Evolutionary conservation across 30 jellyfish, hydroid and myxozoan genomes (phyloP).

Genomic region (Catostylus mosaicus): DNA sequence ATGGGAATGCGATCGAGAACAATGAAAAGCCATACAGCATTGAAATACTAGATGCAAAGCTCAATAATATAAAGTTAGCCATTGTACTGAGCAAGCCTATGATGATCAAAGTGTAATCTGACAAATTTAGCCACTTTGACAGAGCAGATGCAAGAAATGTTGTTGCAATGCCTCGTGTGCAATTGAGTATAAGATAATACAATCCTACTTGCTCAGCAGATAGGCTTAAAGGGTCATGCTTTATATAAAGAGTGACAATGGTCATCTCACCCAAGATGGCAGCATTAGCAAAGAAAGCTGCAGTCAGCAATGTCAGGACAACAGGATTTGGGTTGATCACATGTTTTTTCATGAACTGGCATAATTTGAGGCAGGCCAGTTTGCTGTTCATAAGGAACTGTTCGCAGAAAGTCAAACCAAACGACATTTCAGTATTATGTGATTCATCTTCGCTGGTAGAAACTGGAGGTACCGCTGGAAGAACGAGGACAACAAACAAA

Average conservation of each 20-base stretch:
- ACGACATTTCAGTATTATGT: too few relatives aligned
- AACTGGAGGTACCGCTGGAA: conserved; percentile 29
- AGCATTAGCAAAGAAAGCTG: conserved; percentile 45
- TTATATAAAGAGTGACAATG: conserved; percentile 26
- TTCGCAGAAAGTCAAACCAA: too few relatives aligned
- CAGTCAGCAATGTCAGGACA: conserved; percentile 16
- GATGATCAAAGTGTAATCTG: conserved; percentile 34
- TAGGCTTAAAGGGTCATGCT: conserved; percentile 59
- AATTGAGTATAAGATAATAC: conserved; percentile 23
- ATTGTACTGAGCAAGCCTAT: conserved; percentile 48
- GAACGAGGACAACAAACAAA: conserved; percentile 28
- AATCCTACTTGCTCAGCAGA: conserved; percentile 54
- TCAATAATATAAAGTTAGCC: conserved; percentile 33
- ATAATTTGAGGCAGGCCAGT: conserved; percentile 2
- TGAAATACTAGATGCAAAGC: conserved; percentile 7
- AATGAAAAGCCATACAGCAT: conserved; percentile 22
- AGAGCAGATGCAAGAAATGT: conserved; percentile 23
- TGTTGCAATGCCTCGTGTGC: conserved; percentile 49
- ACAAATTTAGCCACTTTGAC: conserved; percentile 19
- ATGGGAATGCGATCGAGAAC: conserved; percentile 51
- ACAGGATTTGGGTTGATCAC: not conserved
- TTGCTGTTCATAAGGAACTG: not conserved
- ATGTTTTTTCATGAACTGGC: conserved; percentile 12
- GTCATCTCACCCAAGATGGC: conserved; percentile 65
- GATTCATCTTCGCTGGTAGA: not conserved